phyloP scores from a whole-genome alignment of 2,113 vertebrate genomes.

The Trogon surrucura region DNA sequence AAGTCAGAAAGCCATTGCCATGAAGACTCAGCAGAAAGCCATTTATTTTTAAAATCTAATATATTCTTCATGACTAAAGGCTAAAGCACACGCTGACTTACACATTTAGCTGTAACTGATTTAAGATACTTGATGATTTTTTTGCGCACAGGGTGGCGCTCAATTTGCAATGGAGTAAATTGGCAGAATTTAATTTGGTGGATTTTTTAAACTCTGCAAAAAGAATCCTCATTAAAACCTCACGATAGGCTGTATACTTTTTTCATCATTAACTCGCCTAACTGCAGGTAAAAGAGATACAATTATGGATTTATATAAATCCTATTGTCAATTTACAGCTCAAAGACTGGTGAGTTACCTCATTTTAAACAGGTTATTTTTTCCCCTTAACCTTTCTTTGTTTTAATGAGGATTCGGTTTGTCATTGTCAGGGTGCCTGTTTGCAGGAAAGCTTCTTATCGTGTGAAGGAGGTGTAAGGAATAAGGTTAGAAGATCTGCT shows the following conservation, averaged over 20 bases:
- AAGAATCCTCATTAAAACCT: constrained; percentile 97
- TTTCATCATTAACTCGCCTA: constrained; percentile 92
- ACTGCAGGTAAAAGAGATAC: constrained; percentile 94
- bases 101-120: constrained; percentile 91
- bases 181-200: constrained; percentile 98
- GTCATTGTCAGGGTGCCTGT: constrained; percentile 76
- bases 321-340: constrained; percentile 97
- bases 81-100: constrained; percentile 91
- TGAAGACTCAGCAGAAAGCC: constrained; percentile 89
- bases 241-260: constrained; percentile 85
- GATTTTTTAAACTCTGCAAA: constrained; percentile 92
- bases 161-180: constrained; percentile 92
- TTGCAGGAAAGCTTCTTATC: constrained; percentile 77
- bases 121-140: constrained; percentile 88
- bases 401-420: constrained; percentile 92
- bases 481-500: constrained; percentile 40
- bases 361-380: constrained; percentile 86
- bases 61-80: constrained; percentile 88
- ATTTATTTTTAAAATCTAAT: constrained; percentile 97
- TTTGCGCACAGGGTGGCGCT: constrained; percentile 88
- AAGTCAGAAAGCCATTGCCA: constrained; percentile 87
- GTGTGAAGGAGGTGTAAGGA: constrained; percentile 55
- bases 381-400: constrained; percentile 83
- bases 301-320: constrained; percentile 96
- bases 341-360: constrained; percentile 87